These are phyloP conservation scores for Ovibos moschatus DNA, from an alignment of 2,113 vertebrate species.

Conservation along the genomic window DNA sequence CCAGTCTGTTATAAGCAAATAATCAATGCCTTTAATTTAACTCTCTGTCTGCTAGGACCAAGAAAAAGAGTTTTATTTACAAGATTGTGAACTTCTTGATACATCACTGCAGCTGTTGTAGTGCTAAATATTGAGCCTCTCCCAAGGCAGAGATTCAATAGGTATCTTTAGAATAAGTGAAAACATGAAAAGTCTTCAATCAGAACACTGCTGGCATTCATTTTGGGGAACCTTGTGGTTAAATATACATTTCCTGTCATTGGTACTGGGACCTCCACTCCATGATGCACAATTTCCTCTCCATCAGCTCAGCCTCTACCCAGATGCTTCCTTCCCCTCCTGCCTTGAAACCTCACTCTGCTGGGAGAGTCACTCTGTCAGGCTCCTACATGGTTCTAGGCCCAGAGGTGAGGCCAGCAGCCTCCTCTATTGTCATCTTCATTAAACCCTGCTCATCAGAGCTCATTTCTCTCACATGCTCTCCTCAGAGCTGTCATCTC, in stretches of 20 bases:
- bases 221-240: background rate
- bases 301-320: background rate
- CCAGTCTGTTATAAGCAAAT: background rate
- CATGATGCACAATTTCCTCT: background rate
- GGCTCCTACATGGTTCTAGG: background rate
- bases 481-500: background rate
- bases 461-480: background rate
- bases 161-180: background rate
- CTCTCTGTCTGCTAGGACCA: background rate
- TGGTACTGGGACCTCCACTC: background rate
- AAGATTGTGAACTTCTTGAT: background rate
- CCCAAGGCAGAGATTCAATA: background rate
- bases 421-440: background rate
- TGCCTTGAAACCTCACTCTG: background rate
- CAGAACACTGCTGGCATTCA: background rate
- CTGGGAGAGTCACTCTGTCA: background rate
- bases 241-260: background rate
- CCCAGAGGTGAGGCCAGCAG: background rate
- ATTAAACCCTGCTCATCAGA: background rate
- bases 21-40: background rate
- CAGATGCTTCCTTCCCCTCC: background rate
- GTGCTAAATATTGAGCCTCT: background rate
- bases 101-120: fast-evolving
- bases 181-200: background rate
- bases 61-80: background rate